Base-by-base conservation (phyloP, 2,113 vertebrate species). In the Seriola dumerili region DNA sequence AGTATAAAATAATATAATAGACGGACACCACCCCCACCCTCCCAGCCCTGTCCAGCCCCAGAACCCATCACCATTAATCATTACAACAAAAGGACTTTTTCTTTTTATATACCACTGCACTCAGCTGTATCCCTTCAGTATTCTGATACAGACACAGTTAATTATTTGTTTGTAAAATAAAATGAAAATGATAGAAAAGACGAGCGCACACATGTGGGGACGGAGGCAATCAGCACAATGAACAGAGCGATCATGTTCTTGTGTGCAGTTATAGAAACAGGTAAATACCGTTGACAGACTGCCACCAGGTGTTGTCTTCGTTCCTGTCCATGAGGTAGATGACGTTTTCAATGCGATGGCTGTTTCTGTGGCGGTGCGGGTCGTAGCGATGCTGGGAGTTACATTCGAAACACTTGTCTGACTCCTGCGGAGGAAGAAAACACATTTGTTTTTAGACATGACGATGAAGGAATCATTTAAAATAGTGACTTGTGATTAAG, bases 371-470 rank as follows among this genome's bases (percentile, higher is more conserved):
- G 69, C 4, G 38, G 48, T 81, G 0, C 0, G 80, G 67, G 65
- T 96, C 21, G 34, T 96, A 91, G 0, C 76, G 91, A 23, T 81
- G 88, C 50, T 54, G 80, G 0, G 97, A 97, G 86, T 97, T 94
- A 8, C 96, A 97, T 23, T 85, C 91, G 46, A 96, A 98, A 89
- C 97, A 98, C 72, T 98, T 97, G 81, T 98, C 92, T 0, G 94
- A 94, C 64, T 97, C 96, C 96, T 97, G 85, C 23, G 8, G 7
- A 14, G 0, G 5, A 3, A 82, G 17, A 84, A 11, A 40, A 80
- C 4, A 83, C 8, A 32, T 21, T 61, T 40, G 14, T 52, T 48
- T 64, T 36, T 29, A 25, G 2, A 32, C 4, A 38, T 65, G 40
- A 40, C 29, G 16, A 32, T 29, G 7, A 48, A 67, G 5, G 36